A percentile compares a stretch with the other conserved stretches of the same genome.
phyloP scores from a whole-genome alignment of 2,888 invertebrate genomes.

The Meliscaeva auricollis region DNA sequence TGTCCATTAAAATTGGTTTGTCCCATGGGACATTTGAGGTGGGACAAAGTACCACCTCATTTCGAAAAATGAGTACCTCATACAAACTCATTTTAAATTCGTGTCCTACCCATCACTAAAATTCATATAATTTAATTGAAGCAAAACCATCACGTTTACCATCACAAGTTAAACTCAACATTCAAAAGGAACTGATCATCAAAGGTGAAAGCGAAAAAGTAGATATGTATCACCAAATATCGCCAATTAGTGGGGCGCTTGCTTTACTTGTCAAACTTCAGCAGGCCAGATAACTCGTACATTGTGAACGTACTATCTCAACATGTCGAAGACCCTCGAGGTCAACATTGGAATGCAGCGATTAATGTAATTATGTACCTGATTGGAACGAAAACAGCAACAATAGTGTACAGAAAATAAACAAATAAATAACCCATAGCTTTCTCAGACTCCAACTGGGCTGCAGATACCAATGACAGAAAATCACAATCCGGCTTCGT shows the following conservation, averaged over 20 bases:
- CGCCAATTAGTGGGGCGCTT: slow-evolving; percentile 34
- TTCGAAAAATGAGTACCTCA: slow-evolving; percentile 25
- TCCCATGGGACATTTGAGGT: slow-evolving; percentile 17
- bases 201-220: slow-evolving; percentile 37
- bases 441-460: slow-evolving; percentile 38
- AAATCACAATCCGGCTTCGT: no score
- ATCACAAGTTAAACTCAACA: slow-evolving; percentile 26
- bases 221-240: slow-evolving; percentile 43
- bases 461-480: slow-evolving; percentile 22
- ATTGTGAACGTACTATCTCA: slow-evolving; percentile 41
- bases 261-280: slow-evolving; percentile 41
- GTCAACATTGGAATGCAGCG: slow-evolving; percentile 42
- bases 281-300: slow-evolving; percentile 52
- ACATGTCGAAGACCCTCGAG: slow-evolving; percentile 26
- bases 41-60: slow-evolving; percentile 32
- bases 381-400: slow-evolving; percentile 24
- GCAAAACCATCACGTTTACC: no score
- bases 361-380: slow-evolving; percentile 23
- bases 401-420: slow-evolving; percentile 20
- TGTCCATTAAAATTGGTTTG: slow-evolving; percentile 2
- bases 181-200: slow-evolving; percentile 41
- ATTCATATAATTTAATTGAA: no score
- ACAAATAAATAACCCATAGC: slow-evolving; percentile 14
- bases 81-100: slow-evolving; percentile 23
- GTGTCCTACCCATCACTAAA: slow-evolving; percentile 31